Evolutionary conservation across 1,140 invertebrate species (phyloP), one percentile per base, ranked within the genome.

Genomic region (Thalassaphorura encarpata): DNA sequence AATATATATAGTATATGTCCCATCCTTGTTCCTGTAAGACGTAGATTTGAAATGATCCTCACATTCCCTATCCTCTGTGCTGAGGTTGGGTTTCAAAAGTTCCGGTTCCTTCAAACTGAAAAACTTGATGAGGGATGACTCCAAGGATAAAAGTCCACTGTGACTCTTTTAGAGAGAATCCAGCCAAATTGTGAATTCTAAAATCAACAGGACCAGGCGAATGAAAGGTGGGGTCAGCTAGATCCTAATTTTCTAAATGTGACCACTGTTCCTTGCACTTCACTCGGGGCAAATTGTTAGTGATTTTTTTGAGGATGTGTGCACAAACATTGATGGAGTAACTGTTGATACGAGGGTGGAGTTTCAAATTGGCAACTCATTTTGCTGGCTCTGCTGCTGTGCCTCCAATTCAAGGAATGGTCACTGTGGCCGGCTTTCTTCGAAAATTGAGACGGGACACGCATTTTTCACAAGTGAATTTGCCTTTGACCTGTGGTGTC

Each of bases 61-160:
- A 42, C 65, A 66, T 6, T 21, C 26, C 33, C 33, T 43, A 31
- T 67, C 65, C 18, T 21, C 23, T 27, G 5, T 13, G 24, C 54
- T 19, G 58, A 40, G 6, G 40, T 26, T 8, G 31, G 5, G 6
- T 2, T 11, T 3, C 3, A 23, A 18, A 19, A 40, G 6, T 16
- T 46, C 41, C 21, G 28, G 36, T 16, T 21, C 66, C 56, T 52
- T 68, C 67, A 3, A 67, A 11, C 33, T 66, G 52, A 67, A 67
- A 70, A 52, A 71, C 68, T 69, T 31, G 2, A 66, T 42, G 49
- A 18, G 8, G 2, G 40, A 28, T 29, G 23, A 16, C 29, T 42
- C n/a, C 21, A 31, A 13, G 23, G 5, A 27, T 39, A 31, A 6
- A 8, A 6, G 16, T 15, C 11, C 26, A 24, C 4, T 4, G 2